A percentile compares a stretch with the other conserved stretches of the same genome.
phyloP scores from a whole-genome alignment of 1,140 invertebrate genomes.

The Notospermus geniculatus region DNA sequence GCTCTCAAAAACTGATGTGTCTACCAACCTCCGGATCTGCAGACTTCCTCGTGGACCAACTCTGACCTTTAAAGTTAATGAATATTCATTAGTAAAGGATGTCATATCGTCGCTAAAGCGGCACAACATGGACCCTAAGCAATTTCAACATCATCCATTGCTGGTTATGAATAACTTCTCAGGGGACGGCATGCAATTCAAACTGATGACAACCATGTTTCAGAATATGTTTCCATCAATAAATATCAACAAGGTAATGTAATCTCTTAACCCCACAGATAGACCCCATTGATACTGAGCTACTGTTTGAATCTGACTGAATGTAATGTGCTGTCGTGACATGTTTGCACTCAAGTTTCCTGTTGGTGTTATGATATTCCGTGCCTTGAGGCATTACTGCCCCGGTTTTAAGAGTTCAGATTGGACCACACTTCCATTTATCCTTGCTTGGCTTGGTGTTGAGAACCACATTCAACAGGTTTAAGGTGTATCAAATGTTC shows the following conservation, averaged over 20 bases:
- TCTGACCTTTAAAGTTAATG: constrained; percentile 77
- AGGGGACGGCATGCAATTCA: constrained; percentile 72
- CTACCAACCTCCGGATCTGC: constrained; percentile 77
- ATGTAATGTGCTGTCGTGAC: too few relatives aligned
- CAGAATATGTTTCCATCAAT: constrained; percentile 99
- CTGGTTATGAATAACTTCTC: constrained; percentile 93
- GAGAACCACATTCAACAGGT: too few relatives aligned
- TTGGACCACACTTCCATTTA: too few relatives aligned
- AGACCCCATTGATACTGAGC: background rate
- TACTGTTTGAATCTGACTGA: too few relatives aligned
- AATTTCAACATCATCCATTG: constrained; percentile 82
- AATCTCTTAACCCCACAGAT: background rate
- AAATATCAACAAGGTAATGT: constrained; percentile 77
- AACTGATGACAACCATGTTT: constrained; percentile 91
- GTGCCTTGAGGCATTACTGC: too few relatives aligned
- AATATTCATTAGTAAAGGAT: constrained; percentile 81
- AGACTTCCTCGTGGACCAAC: constrained; percentile 72
- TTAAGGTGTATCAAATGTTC: constrained; percentile 8
- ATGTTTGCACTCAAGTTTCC: too few relatives aligned
- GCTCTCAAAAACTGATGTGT: constrained; percentile 79
- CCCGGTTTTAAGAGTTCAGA: too few relatives aligned
- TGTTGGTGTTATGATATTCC: too few relatives aligned
- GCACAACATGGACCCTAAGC: constrained; percentile 66
- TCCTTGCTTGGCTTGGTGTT: too few relatives aligned
- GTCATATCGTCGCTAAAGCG: constrained; percentile 80